A percentile compares a stretch with the other conserved stretches of the same genome.
phyloP scores from a whole-genome alignment of 1,140 invertebrate genomes.

The Mactra quadrangularis region DNA sequence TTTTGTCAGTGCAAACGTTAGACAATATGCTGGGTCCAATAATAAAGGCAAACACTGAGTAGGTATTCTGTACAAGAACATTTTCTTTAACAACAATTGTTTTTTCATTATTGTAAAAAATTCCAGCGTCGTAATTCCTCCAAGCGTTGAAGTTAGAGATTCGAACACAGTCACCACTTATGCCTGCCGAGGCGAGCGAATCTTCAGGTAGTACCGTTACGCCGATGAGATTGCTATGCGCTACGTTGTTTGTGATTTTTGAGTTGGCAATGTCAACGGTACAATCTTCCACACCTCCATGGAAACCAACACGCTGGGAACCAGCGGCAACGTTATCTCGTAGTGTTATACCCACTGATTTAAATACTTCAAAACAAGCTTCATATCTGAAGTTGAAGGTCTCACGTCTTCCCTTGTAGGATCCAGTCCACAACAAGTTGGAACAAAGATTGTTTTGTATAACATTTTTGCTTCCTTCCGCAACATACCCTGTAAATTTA shows the following conservation, averaged over 20 bases:
- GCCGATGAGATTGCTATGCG: conserved; percentile 51
- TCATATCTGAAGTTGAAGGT: conserved; percentile 66
- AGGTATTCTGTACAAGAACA: conserved; percentile 70
- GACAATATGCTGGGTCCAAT: conserved; percentile 68
- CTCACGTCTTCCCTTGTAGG: conserved; percentile 70
- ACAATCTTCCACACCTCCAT: conserved; percentile 70
- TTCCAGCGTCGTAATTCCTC: conserved; percentile 71
- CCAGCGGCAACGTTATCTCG: conserved; percentile 75
- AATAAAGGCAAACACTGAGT: conserved; percentile 73
- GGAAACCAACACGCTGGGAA: conserved; percentile 71
- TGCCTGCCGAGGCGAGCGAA: neutral
- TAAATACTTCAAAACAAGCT: conserved; percentile 70
- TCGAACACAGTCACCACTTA: conserved; percentile 53
- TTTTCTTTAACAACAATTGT: conserved; percentile 60
- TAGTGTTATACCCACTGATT: conserved; percentile 66
- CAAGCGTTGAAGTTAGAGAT: conserved; percentile 68
- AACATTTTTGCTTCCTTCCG: neutral
- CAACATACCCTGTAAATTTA: too few species aligned
- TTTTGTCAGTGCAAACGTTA: conserved; percentile 70
- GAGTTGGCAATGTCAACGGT: neutral
- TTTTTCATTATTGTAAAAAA: conserved; percentile 72
- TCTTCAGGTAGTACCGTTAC: conserved; percentile 20
- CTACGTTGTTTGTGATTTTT: conserved; percentile 67
- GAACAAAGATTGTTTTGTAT: conserved; percentile 71
- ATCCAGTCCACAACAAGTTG: conserved; percentile 67